phyloP scores from a whole-genome alignment of 2,113 vertebrate species.

The Acanthisitta chloris region DNA sequence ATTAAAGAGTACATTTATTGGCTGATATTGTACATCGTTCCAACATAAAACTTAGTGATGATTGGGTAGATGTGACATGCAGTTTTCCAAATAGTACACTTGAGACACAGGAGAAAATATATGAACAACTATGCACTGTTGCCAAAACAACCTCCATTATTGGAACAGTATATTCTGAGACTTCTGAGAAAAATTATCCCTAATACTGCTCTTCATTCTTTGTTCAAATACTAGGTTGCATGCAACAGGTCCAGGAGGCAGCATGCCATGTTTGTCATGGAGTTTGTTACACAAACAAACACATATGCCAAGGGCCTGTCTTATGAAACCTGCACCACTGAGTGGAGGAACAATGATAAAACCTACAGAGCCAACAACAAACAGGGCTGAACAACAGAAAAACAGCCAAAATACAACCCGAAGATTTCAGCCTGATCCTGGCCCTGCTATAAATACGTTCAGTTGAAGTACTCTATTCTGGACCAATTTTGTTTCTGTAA shows the following conservation, averaged over 20 bases:
- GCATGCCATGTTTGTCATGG: fast-evolving
- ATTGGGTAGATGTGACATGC: neutral
- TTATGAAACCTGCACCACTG: neutral
- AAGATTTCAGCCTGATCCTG: neutral
- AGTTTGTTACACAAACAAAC: neutral
- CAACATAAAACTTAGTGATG: neutral
- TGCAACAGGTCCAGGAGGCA: neutral
- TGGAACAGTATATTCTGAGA: neutral
- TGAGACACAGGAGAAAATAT: neutral
- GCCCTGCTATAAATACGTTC: neutral
- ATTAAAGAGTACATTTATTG: neutral
- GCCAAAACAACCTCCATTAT: neutral
- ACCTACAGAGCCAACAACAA: neutral
- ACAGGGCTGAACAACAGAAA: neutral
- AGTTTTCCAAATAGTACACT: neutral
- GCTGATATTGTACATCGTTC: neutral
- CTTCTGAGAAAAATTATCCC: neutral
- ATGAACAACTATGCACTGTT: neutral
- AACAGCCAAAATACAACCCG: neutral
- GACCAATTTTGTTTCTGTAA: neutral
- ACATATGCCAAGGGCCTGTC: fast-evolving
- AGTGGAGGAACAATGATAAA: neutral
- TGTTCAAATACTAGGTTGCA: neutral
- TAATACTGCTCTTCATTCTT: neutral
- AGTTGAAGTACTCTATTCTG: neutral